Evolutionary conservation across 2,113 vertebrate species (phyloP), one percentile per base, ranked within the genome.

Genomic region (Galbula dea): DNA sequence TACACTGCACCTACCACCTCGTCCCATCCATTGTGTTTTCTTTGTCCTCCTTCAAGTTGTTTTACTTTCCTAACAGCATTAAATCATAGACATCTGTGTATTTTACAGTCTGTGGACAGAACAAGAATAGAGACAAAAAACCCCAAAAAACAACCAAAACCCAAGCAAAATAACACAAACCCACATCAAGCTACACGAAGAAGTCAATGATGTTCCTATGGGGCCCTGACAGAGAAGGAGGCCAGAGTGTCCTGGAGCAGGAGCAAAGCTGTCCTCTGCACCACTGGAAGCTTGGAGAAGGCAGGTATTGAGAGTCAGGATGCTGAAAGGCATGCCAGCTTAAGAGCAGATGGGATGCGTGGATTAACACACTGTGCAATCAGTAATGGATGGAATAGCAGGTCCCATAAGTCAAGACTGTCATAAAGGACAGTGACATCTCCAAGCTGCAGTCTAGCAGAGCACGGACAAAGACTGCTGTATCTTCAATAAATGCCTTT

Each of bases 381-480:
- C 69, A n/a, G 81, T 76, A 76, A 82, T 58, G 62, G 86, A 72
- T 58, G 34, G 63, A 85, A 26, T 1, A 51, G 37, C 1, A 24
- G 23, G 66, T 76, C 55, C 16, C 49, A 45, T 32, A 45, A 46
- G 54, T 54, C 23, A 9, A 0, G 0, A 10, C 66, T 63, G 12
- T 22, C 54, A 62, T 4, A 4, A 32, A 68, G 58, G 12, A 9
- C 3, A 0, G 22, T 2, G 2, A 43, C 26, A n/a, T 59, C 43
- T 89, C 68, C 43, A 61, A 18, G 15, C 23, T 45, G 30, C 1
- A 11, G 36, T 65, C 29, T 34, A 69, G 55, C 26, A 76, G 30
- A 79, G 3, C 18, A 20, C 0, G 22, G 67, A 39, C 4, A 8
- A 86, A 86, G 45, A 27, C 1, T 6, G 15, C 58, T 0, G 1